Base-by-base conservation (phyloP, 2,888 invertebrate species). In the Eupsilia transversa region DNA sequence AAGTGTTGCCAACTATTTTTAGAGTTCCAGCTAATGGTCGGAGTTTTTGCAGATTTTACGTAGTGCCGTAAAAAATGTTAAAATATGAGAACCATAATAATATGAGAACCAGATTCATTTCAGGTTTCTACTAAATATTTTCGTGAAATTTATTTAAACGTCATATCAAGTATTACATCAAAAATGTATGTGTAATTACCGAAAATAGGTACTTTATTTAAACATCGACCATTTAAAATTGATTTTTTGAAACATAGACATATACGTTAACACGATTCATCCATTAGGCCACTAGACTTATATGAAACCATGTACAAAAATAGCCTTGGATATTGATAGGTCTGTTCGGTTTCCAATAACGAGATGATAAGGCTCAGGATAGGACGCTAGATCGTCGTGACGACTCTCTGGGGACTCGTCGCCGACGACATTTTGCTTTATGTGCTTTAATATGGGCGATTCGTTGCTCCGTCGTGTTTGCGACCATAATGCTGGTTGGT, bases 271-370 rank as follows among this genome's bases (percentile, higher is more conserved):
- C 54, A 43, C 27, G 12, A 41, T 23, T 33, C n/a, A 30, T 10
- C 33, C 46, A 64, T 57, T 27, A 57, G 46, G 30, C 46, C 27
- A 23, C 43, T 14, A n/a, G 41, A 30, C 52, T 41, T 49, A 10
- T 35, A 52, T 54, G 35, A 33, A 65, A 57, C 67, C 82, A 84
- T 84, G 81, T 85, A 89, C 86, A 87, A 91, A 92, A 93, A 92
- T 91, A 91, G 89, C 86, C 61, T 88, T 87, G 90, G 89, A 93
- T 92, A 94, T 93, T 92, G 93, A 93, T 93, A 92, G 92, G 90
- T 89, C 87, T 86, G 90, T 92, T 89, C 89, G 89, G 88, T 91
- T 91, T 90, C 91, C 92, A 94, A 93, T 94, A 94, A 92, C 89
- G 90, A 82, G 83, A 83, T 89, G 93, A 93, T 93, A 93, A 93